A percentile compares a stretch with the other conserved stretches of the same genome.
These are phyloP conservation scores for Rhinolophus ferrumequinum DNA, from an alignment of 2,113 vertebrate genomes.

Conservation along the genomic window DNA sequence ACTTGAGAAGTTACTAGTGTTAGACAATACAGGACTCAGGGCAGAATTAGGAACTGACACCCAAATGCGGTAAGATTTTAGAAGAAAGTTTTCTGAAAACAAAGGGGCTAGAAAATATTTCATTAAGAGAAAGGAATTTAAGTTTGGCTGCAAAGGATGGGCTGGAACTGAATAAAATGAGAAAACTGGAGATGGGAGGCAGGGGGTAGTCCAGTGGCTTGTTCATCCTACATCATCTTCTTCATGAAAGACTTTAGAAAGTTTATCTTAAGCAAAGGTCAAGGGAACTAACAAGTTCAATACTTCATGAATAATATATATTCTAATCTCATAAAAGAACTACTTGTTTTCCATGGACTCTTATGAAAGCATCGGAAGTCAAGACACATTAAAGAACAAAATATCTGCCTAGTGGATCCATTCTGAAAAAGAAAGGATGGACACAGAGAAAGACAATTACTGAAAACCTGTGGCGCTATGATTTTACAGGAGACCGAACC, in stretches of 20 bases:
- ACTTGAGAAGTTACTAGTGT: neutral
- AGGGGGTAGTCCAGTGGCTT: neutral
- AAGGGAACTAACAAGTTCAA: neutral
- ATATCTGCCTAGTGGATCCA: neutral
- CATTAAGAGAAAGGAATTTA: neutral
- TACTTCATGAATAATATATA: neutral
- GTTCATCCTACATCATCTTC: neutral
- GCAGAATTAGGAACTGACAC: neutral
- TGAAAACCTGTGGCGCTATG: neutral
- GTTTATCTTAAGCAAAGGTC: neutral
- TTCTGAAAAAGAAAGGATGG: slow-evolving; percentile 10
- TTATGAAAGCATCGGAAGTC: neutral
- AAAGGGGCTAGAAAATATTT: neutral
- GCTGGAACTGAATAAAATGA: neutral
- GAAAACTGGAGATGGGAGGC: neutral
- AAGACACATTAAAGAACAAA: neutral
- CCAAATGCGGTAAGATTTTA: neutral
- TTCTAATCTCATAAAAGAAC: neutral
- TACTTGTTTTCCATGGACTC: slow-evolving; percentile 29
- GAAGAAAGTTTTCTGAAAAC: slow-evolving; percentile 18
- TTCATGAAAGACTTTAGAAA: neutral
- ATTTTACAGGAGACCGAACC: neutral
- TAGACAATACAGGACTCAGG: neutral
- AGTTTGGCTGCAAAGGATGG: neutral
- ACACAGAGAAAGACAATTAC: neutral